Conservation (phyloP, 2,797 vertebrate genomes). For the Pipistrellus kuhlii region DNA sequence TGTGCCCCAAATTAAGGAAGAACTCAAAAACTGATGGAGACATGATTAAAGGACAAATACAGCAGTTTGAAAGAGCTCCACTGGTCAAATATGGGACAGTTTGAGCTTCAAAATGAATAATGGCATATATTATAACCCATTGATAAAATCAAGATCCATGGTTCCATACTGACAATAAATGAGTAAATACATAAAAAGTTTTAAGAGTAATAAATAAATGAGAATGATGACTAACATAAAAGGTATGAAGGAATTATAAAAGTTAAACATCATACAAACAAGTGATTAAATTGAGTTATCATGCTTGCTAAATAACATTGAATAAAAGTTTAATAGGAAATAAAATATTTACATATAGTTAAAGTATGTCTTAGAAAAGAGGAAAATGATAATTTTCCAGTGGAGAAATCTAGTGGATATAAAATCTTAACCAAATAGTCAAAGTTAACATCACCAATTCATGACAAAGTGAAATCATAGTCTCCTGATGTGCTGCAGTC, state of each 20-base stretch:
- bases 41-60: neutral
- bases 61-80: neutral
- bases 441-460: neutral
- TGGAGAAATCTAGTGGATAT: neutral
- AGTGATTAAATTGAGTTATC: neutral
- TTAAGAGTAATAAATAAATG: neutral
- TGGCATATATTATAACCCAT: neutral
- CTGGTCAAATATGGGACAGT: neutral
- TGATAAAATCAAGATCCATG: neutral
- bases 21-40: neutral
- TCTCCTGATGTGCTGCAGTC: neutral
- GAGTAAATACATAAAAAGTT: neutral
- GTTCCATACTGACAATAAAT: neutral
- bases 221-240: neutral
- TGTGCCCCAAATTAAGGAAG: neutral
- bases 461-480: neutral
- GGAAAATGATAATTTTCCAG: neutral
- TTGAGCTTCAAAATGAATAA: neutral
- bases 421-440: neutral
- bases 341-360: neutral
- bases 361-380: neutral
- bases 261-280: neutral
- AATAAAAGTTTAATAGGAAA: constrained; percentile 10
- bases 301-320: neutral
- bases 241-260: neutral